A percentile compares a stretch with the other conserved stretches of the same genome.
phyloP scores from a whole-genome alignment of 2,113 vertebrate genomes.

The Choloepus hoffmanni region DNA sequence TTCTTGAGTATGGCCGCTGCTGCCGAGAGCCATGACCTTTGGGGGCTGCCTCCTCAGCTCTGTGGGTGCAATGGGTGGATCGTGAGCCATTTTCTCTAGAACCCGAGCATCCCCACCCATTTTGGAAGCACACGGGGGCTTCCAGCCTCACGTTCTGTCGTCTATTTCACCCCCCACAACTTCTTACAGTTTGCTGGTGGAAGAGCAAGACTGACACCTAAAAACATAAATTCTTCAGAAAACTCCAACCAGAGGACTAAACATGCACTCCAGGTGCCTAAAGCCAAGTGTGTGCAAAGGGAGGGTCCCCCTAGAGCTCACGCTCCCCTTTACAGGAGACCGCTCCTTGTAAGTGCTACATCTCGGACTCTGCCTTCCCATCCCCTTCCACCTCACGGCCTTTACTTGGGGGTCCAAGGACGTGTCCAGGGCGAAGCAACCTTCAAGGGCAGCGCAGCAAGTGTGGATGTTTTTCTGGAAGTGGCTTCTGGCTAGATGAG shows the following conservation, averaged over 20 bases:
- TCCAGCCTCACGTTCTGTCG: not conserved
- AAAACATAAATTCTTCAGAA: constrained; percentile 45
- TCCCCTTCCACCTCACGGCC: not conserved
- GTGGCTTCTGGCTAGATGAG: not conserved
- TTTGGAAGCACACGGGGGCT: not conserved
- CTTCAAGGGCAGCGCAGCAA: not conserved
- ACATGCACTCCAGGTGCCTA: not conserved
- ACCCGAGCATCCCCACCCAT: not conserved
- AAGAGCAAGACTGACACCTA: not conserved
- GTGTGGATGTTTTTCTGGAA: not conserved
- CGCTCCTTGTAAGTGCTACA: not conserved
- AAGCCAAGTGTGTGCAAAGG: not conserved
- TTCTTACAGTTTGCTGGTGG: constrained; percentile 9
- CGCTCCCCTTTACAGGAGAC: not conserved
- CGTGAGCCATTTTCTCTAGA: not conserved
- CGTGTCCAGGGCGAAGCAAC: not conserved
- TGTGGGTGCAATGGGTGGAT: not conserved
- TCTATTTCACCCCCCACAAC: not conserved
- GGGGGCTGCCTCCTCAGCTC: not conserved
- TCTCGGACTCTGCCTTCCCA: not conserved
- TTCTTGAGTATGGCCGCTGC: not conserved
- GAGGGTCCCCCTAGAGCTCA: fast-evolving
- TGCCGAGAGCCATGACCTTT: not conserved
- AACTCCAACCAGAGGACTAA: not conserved
- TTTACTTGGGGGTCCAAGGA: not conserved